Base-by-base conservation (phyloP, 2,888 invertebrate species). In the Pseudococcus viburni region DNA sequence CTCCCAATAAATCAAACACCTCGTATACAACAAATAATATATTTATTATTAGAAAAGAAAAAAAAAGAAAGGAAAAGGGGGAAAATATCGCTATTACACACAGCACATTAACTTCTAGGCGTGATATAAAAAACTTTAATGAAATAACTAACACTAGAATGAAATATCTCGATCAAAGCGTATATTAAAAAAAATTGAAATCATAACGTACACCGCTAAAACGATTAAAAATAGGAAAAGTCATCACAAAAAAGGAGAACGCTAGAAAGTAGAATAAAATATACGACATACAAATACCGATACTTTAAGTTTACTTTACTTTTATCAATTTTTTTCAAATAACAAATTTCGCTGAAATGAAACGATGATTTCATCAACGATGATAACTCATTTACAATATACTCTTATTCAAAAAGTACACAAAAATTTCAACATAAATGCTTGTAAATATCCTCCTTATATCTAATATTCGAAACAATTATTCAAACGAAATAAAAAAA, bases 81-180 rank as follows among this genome's bases (percentile, higher is more conserved):
- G 15, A 73, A 83, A 83, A 83, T 46, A 46, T 85, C 68, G 86
- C 86, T 68, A 68, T 86, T 68, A 46, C 86, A 86, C 68, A 68
- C 68, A 86, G 68, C 86, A 59, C 51, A 68, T 86, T 42, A 68
- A 64, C 46, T 46, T 86, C 33, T 64, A 86, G 86, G 68, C 86
- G 86, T 86, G 86, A 86, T 68, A 86, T 86, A 86, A 86, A 59
- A 86, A 86, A 64, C 26, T 55, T 39, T 59, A 86, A 86, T 46
- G 80, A 33, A 42, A 83, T 83, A 83, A 83, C 80, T 83, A 83
- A 83, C 80, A 83, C 80, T 83, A 86, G 68, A 86, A 39, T 51
- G 85, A 85, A 85, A 86, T 64, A 86, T 64, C 22, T 86, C 59
- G 86, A 68, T 83, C 80, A 86, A 86, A 86, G 86, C 86, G 86